Evolutionary conservation across 2,888 invertebrate genomes (phyloP).

Genomic region (Amphipoea oculea): DNA sequence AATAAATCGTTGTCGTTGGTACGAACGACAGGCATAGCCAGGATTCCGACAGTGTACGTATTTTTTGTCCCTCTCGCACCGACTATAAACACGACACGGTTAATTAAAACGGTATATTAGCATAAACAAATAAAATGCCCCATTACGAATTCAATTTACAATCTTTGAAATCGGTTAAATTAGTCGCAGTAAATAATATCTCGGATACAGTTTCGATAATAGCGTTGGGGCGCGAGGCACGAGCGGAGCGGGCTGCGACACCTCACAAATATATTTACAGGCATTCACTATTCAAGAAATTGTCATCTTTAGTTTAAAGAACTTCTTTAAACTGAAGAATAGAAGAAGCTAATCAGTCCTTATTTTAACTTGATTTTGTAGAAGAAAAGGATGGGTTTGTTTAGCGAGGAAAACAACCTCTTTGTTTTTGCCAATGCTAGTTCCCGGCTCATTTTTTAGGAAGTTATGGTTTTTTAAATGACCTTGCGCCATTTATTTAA

Average conservation of each 20-base stretch:
- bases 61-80: conserved; percentile 72
- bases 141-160: conserved; percentile 90
- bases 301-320: neutral
- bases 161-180: conserved; percentile 88
- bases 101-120: conserved; percentile 89
- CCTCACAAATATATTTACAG: no score
- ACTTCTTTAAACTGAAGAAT: no score
- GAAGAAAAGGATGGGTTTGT: neutral
- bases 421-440: neutral
- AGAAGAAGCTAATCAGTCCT: neutral
- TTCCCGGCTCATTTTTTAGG: neutral
- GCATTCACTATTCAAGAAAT: neutral
- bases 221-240: conserved; percentile 66
- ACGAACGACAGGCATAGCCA: conserved; percentile 73
- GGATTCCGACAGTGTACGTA: conserved; percentile 73
- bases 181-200: conserved; percentile 90
- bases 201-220: conserved; percentile 82
- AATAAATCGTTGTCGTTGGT: conserved; percentile 82
- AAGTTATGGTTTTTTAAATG: neutral
- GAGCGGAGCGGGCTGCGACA: conserved; percentile 34
- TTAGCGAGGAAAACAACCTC: neutral
- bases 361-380: neutral
- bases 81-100: conserved; percentile 76
- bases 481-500: neutral
- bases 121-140: conserved; percentile 90